Conservation (phyloP, 2,797 vertebrate genomes). For the Naso thynnoides region DNA sequence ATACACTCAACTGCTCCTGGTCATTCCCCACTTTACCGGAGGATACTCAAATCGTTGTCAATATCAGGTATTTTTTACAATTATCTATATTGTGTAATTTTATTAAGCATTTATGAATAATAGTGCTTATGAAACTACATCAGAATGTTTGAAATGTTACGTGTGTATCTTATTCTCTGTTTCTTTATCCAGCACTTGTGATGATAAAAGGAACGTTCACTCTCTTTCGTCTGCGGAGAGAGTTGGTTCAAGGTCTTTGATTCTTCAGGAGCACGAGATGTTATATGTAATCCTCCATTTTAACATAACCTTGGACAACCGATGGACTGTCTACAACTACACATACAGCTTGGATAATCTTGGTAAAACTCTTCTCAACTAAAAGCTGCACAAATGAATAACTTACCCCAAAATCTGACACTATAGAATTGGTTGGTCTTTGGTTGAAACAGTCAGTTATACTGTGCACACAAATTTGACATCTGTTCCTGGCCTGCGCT, state of each 20-base stretch:
- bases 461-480: too few relatives aligned
- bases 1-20: slow-evolving; percentile 73
- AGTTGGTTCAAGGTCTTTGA: slow-evolving; percentile 5
- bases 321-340: slow-evolving; percentile 33
- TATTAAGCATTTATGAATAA: neutral
- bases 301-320: slow-evolving; percentile 28
- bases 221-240: neutral
- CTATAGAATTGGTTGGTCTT: too few relatives aligned
- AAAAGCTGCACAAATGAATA: neutral
- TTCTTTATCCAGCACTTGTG: slow-evolving; percentile 52
- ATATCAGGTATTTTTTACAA: slow-evolving; percentile 52
- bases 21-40: slow-evolving; percentile 8
- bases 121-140: too few relatives aligned
- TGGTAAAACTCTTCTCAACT: slow-evolving; percentile 48
- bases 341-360: fast-evolving
- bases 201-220: fast-evolving
- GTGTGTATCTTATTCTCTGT: slow-evolving; percentile 16
- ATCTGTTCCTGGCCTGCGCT: neutral
- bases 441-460: too few relatives aligned
- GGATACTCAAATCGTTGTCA: slow-evolving; percentile 25
- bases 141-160: neutral
- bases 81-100: neutral
- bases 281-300: slow-evolving; percentile 16
- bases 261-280: fast-evolving
- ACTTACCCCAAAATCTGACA: neutral